Evolutionary conservation across 2,113 vertebrate species (phyloP).

Genomic region (Synchiropus splendidus): DNA sequence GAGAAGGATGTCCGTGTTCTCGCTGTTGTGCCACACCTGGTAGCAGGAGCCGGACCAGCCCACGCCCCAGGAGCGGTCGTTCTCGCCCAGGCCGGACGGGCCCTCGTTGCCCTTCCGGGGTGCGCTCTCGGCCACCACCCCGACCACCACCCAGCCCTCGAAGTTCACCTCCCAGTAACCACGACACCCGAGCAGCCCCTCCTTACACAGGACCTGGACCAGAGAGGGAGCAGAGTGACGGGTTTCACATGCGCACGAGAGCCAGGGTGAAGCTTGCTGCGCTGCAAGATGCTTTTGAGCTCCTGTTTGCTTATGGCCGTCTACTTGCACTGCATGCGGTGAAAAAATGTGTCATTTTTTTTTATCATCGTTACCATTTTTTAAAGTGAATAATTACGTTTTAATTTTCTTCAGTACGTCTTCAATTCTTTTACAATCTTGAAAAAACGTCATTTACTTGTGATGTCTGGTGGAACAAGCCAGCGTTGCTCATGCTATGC

Average conservation of each 20-base stretch:
- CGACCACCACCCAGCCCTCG: conserved; percentile 67
- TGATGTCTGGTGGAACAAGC: no score
- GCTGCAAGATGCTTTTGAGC: no score
- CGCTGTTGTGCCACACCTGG: conserved; percentile 65
- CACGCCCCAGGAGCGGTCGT: conserved; percentile 59
- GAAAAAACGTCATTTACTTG: no score
- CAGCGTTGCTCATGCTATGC: not conserved
- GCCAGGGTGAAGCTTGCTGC: no score
- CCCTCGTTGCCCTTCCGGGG: conserved; percentile 52
- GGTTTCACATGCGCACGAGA: not conserved
- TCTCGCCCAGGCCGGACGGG: conserved; percentile 63
- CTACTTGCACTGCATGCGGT: no score
- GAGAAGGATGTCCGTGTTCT: conserved; percentile 44
- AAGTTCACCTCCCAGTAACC: conserved; percentile 71
- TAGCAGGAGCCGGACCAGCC: conserved; percentile 67
- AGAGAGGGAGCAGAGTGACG: no score
- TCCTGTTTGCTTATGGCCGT: no score
- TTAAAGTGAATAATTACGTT: no score
- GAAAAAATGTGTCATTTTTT: no score
- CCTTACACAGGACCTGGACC: conserved; percentile 63
- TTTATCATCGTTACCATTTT: no score
- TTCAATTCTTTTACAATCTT: no score
- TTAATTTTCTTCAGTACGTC: no score
- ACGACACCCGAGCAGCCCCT: conserved; percentile 49
- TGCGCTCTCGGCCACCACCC: conserved; percentile 37